phyloP scores from a whole-genome alignment of 2,113 vertebrate genomes.

The Tinamus guttatus region DNA sequence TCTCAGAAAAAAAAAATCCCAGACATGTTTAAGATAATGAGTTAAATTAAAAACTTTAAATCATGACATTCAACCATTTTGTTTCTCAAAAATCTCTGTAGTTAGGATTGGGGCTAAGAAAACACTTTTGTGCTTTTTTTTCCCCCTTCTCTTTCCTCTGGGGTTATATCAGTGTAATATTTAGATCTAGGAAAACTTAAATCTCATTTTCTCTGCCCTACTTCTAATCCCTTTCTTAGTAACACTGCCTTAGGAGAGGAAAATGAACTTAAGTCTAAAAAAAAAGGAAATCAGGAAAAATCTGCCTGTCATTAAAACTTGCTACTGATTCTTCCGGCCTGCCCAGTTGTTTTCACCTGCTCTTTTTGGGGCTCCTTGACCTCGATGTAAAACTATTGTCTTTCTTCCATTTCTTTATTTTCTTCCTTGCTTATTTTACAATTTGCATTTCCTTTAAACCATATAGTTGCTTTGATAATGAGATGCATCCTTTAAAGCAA shows the following conservation, averaged over 20 bases:
- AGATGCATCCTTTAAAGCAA: background rate
- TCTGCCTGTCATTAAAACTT: background rate
- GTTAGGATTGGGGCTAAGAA: background rate
- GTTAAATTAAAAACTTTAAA: background rate
- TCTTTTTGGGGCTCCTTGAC: background rate
- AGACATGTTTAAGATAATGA: background rate
- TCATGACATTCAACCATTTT: background rate
- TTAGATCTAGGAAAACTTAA: background rate
- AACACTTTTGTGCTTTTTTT: background rate
- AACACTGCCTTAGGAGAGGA: background rate
- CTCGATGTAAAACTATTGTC: background rate
- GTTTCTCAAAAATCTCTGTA: background rate
- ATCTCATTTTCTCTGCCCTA: background rate
- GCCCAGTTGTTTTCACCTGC: background rate
- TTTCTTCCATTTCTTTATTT: background rate
- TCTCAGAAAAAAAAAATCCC: background rate
- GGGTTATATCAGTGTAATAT: background rate
- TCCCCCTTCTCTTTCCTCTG: background rate
- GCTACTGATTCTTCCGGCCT: background rate
- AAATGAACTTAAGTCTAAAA: background rate
- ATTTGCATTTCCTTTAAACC: background rate
- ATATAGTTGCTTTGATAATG: background rate
- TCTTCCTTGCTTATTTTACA: background rate
- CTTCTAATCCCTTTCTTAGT: background rate
- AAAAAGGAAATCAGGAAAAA: background rate